Evolutionary conservation across 2,888 invertebrate species (phyloP).

Genomic region (Theodoxus fluviatilis): DNA sequence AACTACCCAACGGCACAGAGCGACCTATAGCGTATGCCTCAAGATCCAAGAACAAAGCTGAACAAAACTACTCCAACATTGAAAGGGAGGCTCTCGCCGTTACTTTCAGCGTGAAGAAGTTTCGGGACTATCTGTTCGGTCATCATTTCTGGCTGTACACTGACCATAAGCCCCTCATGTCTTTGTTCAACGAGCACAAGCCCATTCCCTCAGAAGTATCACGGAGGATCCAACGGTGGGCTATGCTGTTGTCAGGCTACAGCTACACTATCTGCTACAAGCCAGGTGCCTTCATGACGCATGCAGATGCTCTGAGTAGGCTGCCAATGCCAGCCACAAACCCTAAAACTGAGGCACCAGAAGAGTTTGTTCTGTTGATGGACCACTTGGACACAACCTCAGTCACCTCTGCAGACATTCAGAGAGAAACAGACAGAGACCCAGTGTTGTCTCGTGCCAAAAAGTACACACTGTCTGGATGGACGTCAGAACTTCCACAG

Average conservation of each 20-base stretch:
- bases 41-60: conserved; percentile 62
- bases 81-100: conserved; percentile 64
- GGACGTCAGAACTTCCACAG: neutral
- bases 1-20: conserved; percentile 32
- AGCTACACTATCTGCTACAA: conserved; percentile 53
- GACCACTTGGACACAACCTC: neutral
- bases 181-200: conserved; percentile 54
- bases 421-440: neutral
- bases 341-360: neutral
- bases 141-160: conserved; percentile 62
- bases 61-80: conserved; percentile 59
- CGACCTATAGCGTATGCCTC: conserved; percentile 64
- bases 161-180: conserved; percentile 63
- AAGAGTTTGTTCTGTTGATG: conserved; percentile 19
- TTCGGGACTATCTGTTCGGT: conserved; percentile 63
- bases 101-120: conserved; percentile 61
- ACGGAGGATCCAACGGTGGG: conserved; percentile 47
- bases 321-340: conserved; percentile 28
- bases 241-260: conserved; percentile 51
- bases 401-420: conserved; percentile 3
- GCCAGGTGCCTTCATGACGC: conserved; percentile 42
- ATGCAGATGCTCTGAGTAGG: conserved; percentile 56
- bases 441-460: conserved; percentile 4
- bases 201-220: conserved; percentile 46
- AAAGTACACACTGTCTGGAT: neutral